Evolutionary conservation across 2,797 vertebrate species (phyloP).

Genomic region (Pantherophis vulpinus): DNA sequence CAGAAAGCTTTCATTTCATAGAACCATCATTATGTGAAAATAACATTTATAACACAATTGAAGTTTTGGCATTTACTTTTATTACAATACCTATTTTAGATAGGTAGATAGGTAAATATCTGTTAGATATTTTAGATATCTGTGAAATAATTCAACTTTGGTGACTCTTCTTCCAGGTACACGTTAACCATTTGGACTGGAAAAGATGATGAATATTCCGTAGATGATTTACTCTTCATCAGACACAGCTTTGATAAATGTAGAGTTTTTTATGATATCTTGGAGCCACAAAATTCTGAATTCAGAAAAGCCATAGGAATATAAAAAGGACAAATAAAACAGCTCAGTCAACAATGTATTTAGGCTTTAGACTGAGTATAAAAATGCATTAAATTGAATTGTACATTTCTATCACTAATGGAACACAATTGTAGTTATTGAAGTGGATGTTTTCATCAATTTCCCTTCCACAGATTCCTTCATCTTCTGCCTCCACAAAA

Average conservation of each 20-base stretch:
- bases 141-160: neutral
- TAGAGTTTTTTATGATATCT: constrained; percentile 87
- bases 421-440: neutral
- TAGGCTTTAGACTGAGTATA: neutral
- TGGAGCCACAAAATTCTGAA: constrained; percentile 74
- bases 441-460: neutral
- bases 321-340: constrained; percentile 28
- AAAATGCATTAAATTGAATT: neutral
- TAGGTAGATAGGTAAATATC: neutral
- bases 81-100: neutral
- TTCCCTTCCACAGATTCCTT: neutral
- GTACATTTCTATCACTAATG: neutral
- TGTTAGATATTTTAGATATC: neutral
- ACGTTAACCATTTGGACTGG: constrained; percentile 89
- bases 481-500: neutral
- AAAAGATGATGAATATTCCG: constrained; percentile 73
- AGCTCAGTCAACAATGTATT: neutral
- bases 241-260: constrained; percentile 75
- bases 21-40: neutral
- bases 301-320: constrained; percentile 71
- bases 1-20: neutral
- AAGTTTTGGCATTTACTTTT: neutral
- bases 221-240: constrained; percentile 81
- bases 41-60: neutral
- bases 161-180: constrained; percentile 74